These are phyloP conservation scores for Aurelia aurita DNA, from an alignment of 30 jellyfish, hydroid and myxozoan species.

Conservation along the genomic window DNA sequence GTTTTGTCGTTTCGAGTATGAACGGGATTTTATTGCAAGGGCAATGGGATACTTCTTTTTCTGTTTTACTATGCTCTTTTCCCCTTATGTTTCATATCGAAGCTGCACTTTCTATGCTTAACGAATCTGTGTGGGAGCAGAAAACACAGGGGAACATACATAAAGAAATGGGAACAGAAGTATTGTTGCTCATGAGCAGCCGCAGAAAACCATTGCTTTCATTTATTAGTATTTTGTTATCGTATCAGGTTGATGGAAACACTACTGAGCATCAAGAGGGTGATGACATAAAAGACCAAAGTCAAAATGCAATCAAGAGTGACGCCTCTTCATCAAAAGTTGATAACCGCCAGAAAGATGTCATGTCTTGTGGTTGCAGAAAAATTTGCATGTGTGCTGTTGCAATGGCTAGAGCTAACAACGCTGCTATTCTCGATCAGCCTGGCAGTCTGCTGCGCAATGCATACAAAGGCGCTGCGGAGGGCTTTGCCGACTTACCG, in stretches of 20 bases:
- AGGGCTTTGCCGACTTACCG: background rate
- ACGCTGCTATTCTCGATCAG: background rate
- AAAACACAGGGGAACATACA: too few species aligned
- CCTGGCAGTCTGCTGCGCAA: background rate
- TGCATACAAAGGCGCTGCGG: background rate
- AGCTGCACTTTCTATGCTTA: too few species aligned
- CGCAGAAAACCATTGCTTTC: background rate
- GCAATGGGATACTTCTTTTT: too few species aligned
- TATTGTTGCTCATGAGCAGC: background rate
- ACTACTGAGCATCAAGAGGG: background rate
- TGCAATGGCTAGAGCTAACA: conserved; percentile 27
- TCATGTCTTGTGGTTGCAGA: conserved; percentile 61
- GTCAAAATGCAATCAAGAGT: background rate
- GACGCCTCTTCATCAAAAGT: background rate
- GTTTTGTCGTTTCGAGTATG: too few species aligned
- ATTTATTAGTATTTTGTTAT: too few species aligned
- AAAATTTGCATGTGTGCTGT: conserved; percentile 26
- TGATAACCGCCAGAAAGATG: background rate
- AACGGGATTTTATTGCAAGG: too few species aligned
- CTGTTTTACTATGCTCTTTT: too few species aligned
- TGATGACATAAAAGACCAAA: background rate
- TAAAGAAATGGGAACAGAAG: background rate
- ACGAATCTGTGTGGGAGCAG: too few species aligned
- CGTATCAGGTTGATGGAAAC: background rate
- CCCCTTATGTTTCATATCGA: too few species aligned